phyloP scores from a whole-genome alignment of 1,140 invertebrate species.

The Zaprionus capensis region DNA sequence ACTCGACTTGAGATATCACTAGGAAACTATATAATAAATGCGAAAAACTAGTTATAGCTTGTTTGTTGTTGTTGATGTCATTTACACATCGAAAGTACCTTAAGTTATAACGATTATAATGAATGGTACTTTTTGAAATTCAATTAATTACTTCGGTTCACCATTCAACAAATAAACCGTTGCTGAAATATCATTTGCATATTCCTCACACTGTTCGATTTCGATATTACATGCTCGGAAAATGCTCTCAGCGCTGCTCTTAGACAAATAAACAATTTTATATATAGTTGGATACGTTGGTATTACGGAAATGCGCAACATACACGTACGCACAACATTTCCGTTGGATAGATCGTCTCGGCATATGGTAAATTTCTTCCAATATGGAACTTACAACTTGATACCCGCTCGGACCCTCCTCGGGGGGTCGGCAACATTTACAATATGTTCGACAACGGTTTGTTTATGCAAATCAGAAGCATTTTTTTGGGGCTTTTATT shows the following conservation, averaged over 20 bases:
- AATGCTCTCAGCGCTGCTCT: conserved; percentile 6
- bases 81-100: neutral
- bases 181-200: neutral
- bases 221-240: neutral
- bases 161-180: neutral
- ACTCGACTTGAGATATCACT: neutral
- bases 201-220: neutral
- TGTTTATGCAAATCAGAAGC: conserved; percentile 73
- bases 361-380: conserved; percentile 70
- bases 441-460: conserved; percentile 51
- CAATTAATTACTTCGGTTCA: neutral
- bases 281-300: conserved; percentile 18
- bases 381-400: conserved; percentile 19
- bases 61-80: neutral
- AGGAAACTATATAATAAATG: neutral
- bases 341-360: conserved; percentile 48
- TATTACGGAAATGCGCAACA: conserved; percentile 52
- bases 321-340: conserved; percentile 46
- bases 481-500: conserved; percentile 21
- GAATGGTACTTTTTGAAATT: neutral
- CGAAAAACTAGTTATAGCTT: neutral
- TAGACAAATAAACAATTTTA: conserved; percentile 59
- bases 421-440: conserved; percentile 24
- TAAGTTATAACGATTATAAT: neutral
- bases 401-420: neutral